Base-by-base conservation (phyloP, 2,113 vertebrate genomes). In the Indri indri region DNA sequence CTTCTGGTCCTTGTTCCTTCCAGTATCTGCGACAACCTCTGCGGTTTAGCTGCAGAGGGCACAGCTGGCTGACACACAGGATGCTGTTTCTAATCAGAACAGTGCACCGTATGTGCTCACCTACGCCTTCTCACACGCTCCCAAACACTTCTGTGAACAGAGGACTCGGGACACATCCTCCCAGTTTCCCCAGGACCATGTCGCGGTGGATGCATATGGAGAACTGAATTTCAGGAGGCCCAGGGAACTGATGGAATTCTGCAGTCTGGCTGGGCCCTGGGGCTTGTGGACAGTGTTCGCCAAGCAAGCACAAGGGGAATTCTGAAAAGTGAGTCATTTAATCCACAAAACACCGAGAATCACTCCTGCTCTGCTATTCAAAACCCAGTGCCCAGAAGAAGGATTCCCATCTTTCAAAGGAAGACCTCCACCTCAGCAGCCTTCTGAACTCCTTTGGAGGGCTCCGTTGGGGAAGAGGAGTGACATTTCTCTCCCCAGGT, bases 191-290 rank as follows among this genome's bases (percentile, higher is more conserved):
- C 8, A n/a, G 42, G 61, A 37, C 10, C 80, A 8, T 0, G 25
- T 6, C 27, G 8, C 3, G 1, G 11, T 1, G 4, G 17, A 20
- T 32, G 8, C 13, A 47, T 45, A 10, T 27, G 40, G 52, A 22
- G 37, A 6, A 34, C 1, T 27, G 16, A 45, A 25, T 37, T 63
- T 71, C 45, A 18, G 71, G n/a, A 73, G 23, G 32, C 32, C 54
- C 32, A 34, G 4, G n/a, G 17, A 34, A 25, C 63, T 25, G 65
- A 54, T 34, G 34, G 79, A 63, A 80, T 85, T 95, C n/a, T 89
- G 63, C 47, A 42, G 45, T 16, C 45, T 23, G 30, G 37, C 40
- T 17, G 37, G 40, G 74, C 27, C 71, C 70, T 1, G 0, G 34
- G n/a, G 17, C 42, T 73, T 18, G 12, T 1, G n/a, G 13, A 73